Evolutionary conservation across 2,113 vertebrate genomes (phyloP), one percentile per base, ranked within the genome.

Genomic region (Ictalurus furcatus): DNA sequence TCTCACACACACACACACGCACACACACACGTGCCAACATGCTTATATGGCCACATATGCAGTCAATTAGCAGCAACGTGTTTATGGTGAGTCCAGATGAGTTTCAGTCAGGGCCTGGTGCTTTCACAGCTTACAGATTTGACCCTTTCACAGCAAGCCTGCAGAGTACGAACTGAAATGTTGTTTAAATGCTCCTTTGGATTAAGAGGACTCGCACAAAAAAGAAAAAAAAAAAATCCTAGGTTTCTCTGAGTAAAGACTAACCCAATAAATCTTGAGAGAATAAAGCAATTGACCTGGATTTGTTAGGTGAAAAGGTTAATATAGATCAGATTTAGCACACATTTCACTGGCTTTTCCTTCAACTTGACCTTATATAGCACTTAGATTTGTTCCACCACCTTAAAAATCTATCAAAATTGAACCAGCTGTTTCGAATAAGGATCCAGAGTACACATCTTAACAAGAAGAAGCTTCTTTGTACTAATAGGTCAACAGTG

Each of bases 31-130:
- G 87, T 82, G 61, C 54, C 48, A 40, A 78, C 82, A 89, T 79
- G 84, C 88, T 76, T 61, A 65, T 56, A 59, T 69, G 28, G 54
- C 83, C 48, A 90, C 87, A 90, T 84, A 87, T 90, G 96, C 94
- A 95, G 94, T 92, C 96, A 96, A 96, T 96, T 97, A 96, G 93
- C 88, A 91, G 93, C 91, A 28, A 87, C 89, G 91, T 92, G 92
- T 96, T 97, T 96, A 95, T 95, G 93, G 92, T 93, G 92, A 91
- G 89, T 89, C 91, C 88, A 93, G 92, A 94, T 93, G 92, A 78
- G 85, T 93, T 95, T 94, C 93, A 94, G 92, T 92, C 94, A 79
- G 61, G 88, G 56, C 88, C 61, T 76, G 90, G 85, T 83, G 76
- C 90, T 89, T 86, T 92, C 85, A 90, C 89, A 85, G 90, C 89